These are phyloP conservation scores for Trissoscelio sp. DNA, from an alignment of 2,888 invertebrate species.

Conservation along the genomic window DNA sequence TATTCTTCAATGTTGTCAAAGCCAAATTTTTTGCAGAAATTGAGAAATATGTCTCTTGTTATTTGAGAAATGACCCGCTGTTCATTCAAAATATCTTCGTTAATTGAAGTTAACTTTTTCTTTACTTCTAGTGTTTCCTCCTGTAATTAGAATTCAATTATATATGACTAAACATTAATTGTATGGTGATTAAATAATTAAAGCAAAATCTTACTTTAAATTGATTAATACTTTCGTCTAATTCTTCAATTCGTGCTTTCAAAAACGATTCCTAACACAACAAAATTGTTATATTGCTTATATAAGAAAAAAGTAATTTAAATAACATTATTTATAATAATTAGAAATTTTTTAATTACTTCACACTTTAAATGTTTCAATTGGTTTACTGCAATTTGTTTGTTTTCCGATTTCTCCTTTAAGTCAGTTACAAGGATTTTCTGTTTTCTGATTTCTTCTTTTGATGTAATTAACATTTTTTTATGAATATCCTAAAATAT, in stretches of 20 bases:
- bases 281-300: neutral
- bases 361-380: too few relatives aligned
- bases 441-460: too few relatives aligned
- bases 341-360: too few relatives aligned
- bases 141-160: neutral
- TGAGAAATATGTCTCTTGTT: neutral
- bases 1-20: neutral
- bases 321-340: too few relatives aligned
- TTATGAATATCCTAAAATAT: too few relatives aligned
- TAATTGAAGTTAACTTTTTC: neutral
- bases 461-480: too few relatives aligned
- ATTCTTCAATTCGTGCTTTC: neutral
- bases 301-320: too few relatives aligned
- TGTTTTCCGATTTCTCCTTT: too few relatives aligned
- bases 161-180: neutral
- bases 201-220: neutral
- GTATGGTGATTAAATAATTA: neutral
- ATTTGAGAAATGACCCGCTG: neutral
- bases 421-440: too few relatives aligned
- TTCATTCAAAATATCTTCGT: neutral
- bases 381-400: too few relatives aligned
- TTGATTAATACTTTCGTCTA: neutral
- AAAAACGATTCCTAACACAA: too few relatives aligned
- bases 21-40: conserved; percentile 13
- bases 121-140: neutral